Evolutionary conservation across 2,888 invertebrate genomes (phyloP), one percentile per base, ranked within the genome.

Genomic region (Boloria selene): DNA sequence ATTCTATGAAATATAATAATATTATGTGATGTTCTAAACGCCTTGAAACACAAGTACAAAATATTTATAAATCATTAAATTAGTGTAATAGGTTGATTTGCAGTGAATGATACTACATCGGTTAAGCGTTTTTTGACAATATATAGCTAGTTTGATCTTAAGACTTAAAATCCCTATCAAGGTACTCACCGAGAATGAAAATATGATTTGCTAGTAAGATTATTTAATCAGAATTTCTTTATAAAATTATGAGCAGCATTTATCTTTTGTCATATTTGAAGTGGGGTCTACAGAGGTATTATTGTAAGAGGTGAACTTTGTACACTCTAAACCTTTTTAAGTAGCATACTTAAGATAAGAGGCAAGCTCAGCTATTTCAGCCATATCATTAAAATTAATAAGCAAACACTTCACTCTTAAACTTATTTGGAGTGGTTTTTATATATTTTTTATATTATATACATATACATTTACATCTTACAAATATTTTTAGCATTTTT

Each of bases 381-480:
- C 76, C 75, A 83, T 84, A 80, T 86, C 87, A 87, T 90, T 88
- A 88, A 87, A 88, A 88, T 87, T 88, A 87, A 87, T 84, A 85
- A 84, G 84, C 77, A 80, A 76, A 79, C 76, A 79, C 79, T 81
- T 72, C 61, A 67, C 31, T 38, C 10, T 38, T 38, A 69, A 71
- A 70, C 70, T 70, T 72, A 61, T 61, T 56, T 53, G 50, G 44
- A 60, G 64, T 52, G 45, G 18, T 18, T 52, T 64, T 47, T 26
- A 50, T 65, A 52, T 55, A 59, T 68, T 64, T 38, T 38, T 10
- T 38, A 38, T 31, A 31, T 38, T 22, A 22, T 22, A 22, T 22
- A 22, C 22, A 22, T 2, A 22, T 22, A 22, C 22, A 22, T 3
- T 22, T 22, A 7, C 7, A 38, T 38, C 31, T 7, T 38, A 10